Evolutionary conservation across 2,888 invertebrate genomes (phyloP).

Genomic region (Hemicrepidius hirtus): DNA sequence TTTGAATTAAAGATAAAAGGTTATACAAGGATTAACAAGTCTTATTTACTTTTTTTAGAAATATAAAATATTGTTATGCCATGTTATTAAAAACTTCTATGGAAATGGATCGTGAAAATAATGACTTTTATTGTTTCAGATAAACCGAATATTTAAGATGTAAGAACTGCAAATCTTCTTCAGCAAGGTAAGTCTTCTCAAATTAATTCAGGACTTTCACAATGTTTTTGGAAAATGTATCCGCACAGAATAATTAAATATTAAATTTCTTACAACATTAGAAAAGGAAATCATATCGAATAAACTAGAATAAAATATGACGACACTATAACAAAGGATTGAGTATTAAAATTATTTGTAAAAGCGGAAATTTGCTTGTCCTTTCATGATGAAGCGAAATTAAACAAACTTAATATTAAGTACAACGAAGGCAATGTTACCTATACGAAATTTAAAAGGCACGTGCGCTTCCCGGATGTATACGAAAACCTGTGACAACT

Average conservation of each 20-base stretch:
- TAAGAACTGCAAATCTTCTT: too few relatives aligned
- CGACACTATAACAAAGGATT: conserved; percentile 18
- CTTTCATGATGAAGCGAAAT: conserved; percentile 55
- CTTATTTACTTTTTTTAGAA: too few relatives aligned
- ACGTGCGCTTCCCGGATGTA: conserved; percentile 38
- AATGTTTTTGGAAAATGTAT: too few relatives aligned
- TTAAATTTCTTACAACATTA: background rate
- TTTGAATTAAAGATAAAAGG: too few relatives aligned
- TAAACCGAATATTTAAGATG: too few relatives aligned
- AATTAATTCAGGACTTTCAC: too few relatives aligned
- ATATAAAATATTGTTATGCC: too few relatives aligned
- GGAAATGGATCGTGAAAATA: too few relatives aligned
- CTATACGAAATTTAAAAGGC: conserved; percentile 37
- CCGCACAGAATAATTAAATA: background rate
- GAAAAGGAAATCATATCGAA: background rate
- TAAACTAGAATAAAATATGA: background rate
- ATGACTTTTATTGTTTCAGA: too few relatives aligned
- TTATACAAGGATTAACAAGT: too few relatives aligned
- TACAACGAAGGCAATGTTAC: conserved; percentile 25
- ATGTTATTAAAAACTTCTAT: too few relatives aligned
- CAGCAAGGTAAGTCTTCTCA: too few relatives aligned
- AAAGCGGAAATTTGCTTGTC: conserved; percentile 66
- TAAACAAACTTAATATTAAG: conserved; percentile 47
- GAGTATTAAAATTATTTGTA: conserved; percentile 57
- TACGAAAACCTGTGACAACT: conserved; percentile 44